These are phyloP conservation scores for Machimus atricapillus DNA, from an alignment of 2,888 invertebrate species.

Conservation along the genomic window DNA sequence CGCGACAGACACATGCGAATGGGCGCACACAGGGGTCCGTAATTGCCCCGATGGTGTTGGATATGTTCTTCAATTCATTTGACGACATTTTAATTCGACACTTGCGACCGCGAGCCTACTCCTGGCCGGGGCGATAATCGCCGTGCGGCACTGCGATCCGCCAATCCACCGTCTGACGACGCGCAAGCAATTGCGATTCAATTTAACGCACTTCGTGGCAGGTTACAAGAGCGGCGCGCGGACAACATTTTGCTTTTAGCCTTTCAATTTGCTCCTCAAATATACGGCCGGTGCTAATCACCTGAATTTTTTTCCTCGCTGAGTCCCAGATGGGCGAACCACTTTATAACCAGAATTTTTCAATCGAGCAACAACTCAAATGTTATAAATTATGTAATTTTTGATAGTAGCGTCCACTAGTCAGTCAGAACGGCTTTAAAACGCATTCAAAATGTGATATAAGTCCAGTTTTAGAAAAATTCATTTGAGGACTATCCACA, in stretches of 20 bases:
- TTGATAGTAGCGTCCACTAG: no score
- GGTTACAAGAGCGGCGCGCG: neutral
- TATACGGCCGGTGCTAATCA: neutral
- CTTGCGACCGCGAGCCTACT: neutral
- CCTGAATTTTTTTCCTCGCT: neutral
- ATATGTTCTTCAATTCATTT: slow-evolving; percentile 27
- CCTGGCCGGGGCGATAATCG: neutral
- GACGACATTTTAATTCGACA: slow-evolving; percentile 26
- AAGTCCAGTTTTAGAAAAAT: no score
- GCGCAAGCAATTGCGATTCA: neutral
- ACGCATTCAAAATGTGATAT: no score
- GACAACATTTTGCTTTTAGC: neutral
- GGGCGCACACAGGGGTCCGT: neutral
- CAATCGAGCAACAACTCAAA: neutral
- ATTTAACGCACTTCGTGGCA: neutral
- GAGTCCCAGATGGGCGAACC: neutral
- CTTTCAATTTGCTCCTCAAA: neutral
- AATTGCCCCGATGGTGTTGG: slow-evolving; percentile 12
- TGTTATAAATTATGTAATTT: no score
- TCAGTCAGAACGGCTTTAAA: no score
- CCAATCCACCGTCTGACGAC: no score
- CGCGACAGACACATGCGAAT: neutral
- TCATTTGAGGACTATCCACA: no score
- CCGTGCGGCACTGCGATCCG: neutral
- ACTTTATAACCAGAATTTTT: neutral